A percentile compares a stretch with the other conserved stretches of the same genome.
Evolutionary conservation across 2,113 vertebrate species (phyloP).

Genomic region (Sylvia atricapilla): DNA sequence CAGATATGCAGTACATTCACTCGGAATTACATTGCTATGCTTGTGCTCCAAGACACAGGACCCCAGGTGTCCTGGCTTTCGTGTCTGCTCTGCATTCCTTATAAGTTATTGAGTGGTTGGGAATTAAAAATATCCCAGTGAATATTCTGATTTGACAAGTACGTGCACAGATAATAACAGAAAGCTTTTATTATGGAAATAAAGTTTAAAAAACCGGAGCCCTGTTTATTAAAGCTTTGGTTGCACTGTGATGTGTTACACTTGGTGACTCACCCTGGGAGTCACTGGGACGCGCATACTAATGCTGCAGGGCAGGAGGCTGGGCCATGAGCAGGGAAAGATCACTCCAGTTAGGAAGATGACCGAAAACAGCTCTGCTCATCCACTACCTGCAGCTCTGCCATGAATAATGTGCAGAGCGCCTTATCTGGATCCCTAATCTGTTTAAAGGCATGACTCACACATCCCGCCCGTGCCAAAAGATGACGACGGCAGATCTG

Average conservation of each 20-base stretch:
- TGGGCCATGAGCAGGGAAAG: not conserved
- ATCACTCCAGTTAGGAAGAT: slow-evolving; percentile 16
- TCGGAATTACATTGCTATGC: rapidly evolving
- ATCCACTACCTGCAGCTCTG: slow-evolving; percentile 7
- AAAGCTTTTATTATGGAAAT: slow-evolving; percentile 54
- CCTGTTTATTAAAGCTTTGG: slow-evolving; percentile 3
- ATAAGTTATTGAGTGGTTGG: not conserved
- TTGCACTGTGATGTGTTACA: not conserved
- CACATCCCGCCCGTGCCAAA: not conserved
- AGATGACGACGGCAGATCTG: not conserved
- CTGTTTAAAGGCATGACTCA: slow-evolving; percentile 52
- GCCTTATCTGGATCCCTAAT: slow-evolving; percentile 31
- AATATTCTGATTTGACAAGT: slow-evolving; percentile 38
- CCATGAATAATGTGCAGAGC: not conserved
- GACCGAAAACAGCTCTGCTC: not conserved
- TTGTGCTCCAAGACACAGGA: not conserved
- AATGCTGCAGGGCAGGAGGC: not conserved
- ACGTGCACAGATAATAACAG: slow-evolving; percentile 20
- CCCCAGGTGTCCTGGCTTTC: not conserved
- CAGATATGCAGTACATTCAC: not conserved
- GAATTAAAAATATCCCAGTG: slow-evolving; percentile 21
- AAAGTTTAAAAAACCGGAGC: not conserved
- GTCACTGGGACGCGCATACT: not conserved
- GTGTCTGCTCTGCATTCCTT: not conserved
- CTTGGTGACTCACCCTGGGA: slow-evolving; percentile 15